Percentiles rank a stretch among this genome's conserved stretches.
These are phyloP conservation scores for Idaea aversata DNA, from an alignment of 2,888 invertebrate species.

Conservation along the genomic window DNA sequence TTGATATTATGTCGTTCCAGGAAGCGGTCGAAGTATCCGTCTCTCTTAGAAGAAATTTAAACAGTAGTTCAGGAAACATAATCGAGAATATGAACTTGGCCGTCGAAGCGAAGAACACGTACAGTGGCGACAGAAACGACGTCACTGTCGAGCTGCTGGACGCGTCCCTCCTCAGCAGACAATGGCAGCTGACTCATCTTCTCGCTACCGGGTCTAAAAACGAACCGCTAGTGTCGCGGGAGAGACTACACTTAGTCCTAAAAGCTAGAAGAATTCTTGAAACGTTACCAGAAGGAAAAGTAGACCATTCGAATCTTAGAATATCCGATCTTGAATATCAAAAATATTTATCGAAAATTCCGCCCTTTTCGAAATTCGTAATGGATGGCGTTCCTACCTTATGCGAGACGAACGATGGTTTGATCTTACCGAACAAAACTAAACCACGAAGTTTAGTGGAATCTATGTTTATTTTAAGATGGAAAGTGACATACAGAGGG, in stretches of 20 bases:
- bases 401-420: constrained; percentile 45
- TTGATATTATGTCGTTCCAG: constrained; percentile 37
- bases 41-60: constrained; percentile 75
- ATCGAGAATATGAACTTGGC: constrained; percentile 83
- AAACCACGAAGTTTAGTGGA: constrained; percentile 55
- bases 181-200: constrained; percentile 79
- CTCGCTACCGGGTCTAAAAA: constrained; percentile 51
- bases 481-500: constrained; percentile 80
- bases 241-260: constrained; percentile 63
- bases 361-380: constrained; percentile 60
- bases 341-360: constrained; percentile 33
- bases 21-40: constrained; percentile 81
- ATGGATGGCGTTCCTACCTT: constrained; percentile 49
- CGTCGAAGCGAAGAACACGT: constrained; percentile 85
- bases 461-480: constrained; percentile 73
- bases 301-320: constrained; percentile 58
- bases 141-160: constrained; percentile 80
- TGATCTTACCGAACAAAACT: constrained; percentile 24
- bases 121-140: constrained; percentile 80
- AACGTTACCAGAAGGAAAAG: constrained; percentile 41
- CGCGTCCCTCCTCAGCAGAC: constrained; percentile 80
- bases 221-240: constrained; percentile 53
- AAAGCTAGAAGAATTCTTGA: constrained; percentile 54
- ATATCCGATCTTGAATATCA: constrained; percentile 48
- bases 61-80: constrained; percentile 49